Percentiles rank a stretch among this genome's conserved stretches.
These are phyloP conservation scores for Brotula barbata DNA, from an alignment of 2,797 vertebrate genomes.

Conservation along the genomic window DNA sequence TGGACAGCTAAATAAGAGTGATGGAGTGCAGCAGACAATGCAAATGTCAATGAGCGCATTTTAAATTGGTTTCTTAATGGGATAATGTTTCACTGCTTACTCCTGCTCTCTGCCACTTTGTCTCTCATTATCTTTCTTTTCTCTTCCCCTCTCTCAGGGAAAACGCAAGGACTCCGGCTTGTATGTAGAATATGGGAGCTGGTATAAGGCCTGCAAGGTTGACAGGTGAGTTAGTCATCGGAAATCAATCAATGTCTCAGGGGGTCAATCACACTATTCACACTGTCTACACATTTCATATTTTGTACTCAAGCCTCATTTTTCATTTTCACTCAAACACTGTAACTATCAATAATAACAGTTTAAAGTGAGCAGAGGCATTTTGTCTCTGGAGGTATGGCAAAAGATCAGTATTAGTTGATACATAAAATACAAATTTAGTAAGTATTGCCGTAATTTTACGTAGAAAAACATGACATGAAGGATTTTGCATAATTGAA, in stretches of 20 bases:
- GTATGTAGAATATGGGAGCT: slow-evolving; percentile 88
- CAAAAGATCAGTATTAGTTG: too few species aligned
- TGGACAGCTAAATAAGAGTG: not conserved
- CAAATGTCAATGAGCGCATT: not conserved
- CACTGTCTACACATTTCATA: too few species aligned
- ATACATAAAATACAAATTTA: too few species aligned
- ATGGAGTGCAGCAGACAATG: slow-evolving; percentile 1
- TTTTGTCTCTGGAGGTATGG: too few species aligned
- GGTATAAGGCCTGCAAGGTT: slow-evolving; percentile 92
- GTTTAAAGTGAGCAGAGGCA: too few species aligned
- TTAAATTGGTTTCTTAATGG: slow-evolving; percentile 7
- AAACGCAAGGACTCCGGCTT: slow-evolving; percentile 80
- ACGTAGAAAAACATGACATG: too few species aligned
- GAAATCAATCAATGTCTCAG: not conserved
- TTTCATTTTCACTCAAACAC: too few species aligned
- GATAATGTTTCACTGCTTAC: slow-evolving; percentile 3
- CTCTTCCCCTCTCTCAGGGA: slow-evolving; percentile 66
- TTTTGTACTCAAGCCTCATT: too few species aligned
- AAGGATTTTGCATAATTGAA: too few species aligned
- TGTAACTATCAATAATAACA: too few species aligned
- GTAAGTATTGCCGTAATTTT: too few species aligned
- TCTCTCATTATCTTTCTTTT: not conserved
- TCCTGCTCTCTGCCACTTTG: not conserved
- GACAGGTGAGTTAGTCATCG: slow-evolving; percentile 81
- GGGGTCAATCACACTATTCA: too few species aligned